phyloP scores from a whole-genome alignment of 2,888 invertebrate species.

The Quadriops clusia region DNA sequence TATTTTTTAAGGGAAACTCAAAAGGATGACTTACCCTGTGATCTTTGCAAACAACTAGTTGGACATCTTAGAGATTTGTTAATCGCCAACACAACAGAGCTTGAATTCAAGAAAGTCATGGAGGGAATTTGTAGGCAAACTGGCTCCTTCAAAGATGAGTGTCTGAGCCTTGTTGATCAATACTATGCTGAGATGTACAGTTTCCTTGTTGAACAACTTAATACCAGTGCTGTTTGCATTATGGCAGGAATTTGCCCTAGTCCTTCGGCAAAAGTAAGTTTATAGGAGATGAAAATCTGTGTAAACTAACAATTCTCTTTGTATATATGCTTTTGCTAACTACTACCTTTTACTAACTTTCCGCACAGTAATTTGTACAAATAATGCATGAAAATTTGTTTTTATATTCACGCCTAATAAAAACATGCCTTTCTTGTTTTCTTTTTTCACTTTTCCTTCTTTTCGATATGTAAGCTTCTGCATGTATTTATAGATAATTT shows the following conservation, averaged over 20 bases:
- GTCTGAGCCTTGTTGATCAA: constrained; percentile 62
- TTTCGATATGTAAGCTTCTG: no score
- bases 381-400: no score
- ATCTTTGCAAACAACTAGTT: constrained; percentile 75
- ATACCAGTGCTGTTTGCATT: constrained; percentile 57
- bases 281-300: constrained; percentile 3
- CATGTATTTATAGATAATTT: no score
- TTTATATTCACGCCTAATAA: no score
- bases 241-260: constrained; percentile 57
- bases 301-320: no score
- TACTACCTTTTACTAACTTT: no score
- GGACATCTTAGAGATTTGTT: constrained; percentile 67
- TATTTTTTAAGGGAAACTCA: not conserved
- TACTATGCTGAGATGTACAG: constrained; percentile 66
- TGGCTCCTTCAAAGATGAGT: constrained; percentile 59
- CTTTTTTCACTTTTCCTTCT: no score
- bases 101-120: constrained; percentile 66
- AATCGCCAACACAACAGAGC: constrained; percentile 73
- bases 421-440: no score
- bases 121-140: constrained; percentile 73
- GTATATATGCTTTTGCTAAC: no score
- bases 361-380: no score
- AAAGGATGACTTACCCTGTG: constrained; percentile 60
- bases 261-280: constrained; percentile 18
- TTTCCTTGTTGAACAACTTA: constrained; percentile 53